Base-by-base conservation (phyloP, 2,797 vertebrate genomes). In the Helarctos malayanus region DNA sequence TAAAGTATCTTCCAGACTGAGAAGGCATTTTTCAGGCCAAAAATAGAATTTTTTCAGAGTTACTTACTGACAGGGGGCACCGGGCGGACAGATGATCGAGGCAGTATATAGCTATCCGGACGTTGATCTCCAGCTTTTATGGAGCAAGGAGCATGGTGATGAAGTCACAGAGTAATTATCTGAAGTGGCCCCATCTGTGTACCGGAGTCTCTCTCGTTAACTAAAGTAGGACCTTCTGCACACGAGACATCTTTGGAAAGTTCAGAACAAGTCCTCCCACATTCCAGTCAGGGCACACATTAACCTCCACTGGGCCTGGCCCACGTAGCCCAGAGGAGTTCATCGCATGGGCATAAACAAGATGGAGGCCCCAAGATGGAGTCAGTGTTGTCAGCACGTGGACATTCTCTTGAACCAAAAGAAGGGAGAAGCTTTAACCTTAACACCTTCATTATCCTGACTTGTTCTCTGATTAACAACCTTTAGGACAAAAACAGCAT, bases 11-110 rank as follows among this genome's bases (percentile, higher is more conserved):
- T 49, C 27, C 15, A 75, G 73, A 75, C 45, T 49, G 45, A 49
- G 73, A 75, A 75, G 45, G 41, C 27, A 11, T 8, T 18, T 75
- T 75, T 10, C 47, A 75, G 73, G 49, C 73, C 45, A 32, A 49
- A 29, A 75, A 75, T 14, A 75, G n/a, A 68, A 2, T 10, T 75
- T 75, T 75, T 49, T 75, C 45, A 75, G 25, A 15, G 27, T 75
- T 32, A 49, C 27, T 75, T 75, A 75, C 45, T 18, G 27, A 29
- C 4, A 75, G 14, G 41, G 25, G 7, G 3, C 71, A 16, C 7
- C 1, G 0, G 14, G 15, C 3, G 2, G 73, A 49, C 27, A 11
- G 45, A 75, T 47, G 45, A 32, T 27, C 14, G 2, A 75, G 15
- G 27, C 73, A 47, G 41, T 15, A 45, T 15, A 27, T 73, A 45